These are phyloP conservation scores for Geophilus truncorum DNA, from an alignment of 2,888 invertebrate genomes.

Conservation along the genomic window DNA sequence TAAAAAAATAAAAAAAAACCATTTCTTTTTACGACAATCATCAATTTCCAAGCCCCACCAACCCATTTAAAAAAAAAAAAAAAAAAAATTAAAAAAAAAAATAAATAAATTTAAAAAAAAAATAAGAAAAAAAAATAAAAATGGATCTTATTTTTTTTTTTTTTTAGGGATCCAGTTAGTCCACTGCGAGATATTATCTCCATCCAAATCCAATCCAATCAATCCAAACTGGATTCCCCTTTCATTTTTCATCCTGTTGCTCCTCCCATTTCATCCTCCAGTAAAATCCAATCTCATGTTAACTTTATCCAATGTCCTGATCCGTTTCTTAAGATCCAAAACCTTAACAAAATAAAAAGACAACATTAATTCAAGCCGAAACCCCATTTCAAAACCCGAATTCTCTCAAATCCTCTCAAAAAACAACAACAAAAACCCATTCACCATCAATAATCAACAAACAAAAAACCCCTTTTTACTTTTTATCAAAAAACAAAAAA, in stretches of 20 bases:
- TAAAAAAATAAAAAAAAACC: no score
- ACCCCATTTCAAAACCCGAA: neutral
- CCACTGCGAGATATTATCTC: no score
- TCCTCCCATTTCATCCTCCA: neutral
- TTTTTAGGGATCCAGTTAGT: neutral
- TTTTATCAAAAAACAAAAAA: no score
- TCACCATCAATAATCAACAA: conserved; percentile 1
- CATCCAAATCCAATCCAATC: no score
- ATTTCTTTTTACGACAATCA: neutral
- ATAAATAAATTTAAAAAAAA: neutral
- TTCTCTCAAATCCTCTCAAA: neutral
- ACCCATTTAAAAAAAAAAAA: neutral
- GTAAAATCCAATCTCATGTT: neutral
- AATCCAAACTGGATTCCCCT: neutral
- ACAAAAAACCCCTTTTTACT: neutral
- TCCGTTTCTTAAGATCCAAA: neutral
- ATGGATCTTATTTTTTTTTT: neutral
- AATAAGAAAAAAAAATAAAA: neutral
- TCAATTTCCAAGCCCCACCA: neutral
- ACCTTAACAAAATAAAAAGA: conserved; percentile 17
- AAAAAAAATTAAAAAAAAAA: neutral
- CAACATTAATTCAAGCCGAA: neutral
- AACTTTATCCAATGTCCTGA: conserved; percentile 9
- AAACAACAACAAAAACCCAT: neutral
- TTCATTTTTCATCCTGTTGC: neutral